Conservation (phyloP, 2,113 vertebrate species). For the Blennius ocellaris region DNA sequence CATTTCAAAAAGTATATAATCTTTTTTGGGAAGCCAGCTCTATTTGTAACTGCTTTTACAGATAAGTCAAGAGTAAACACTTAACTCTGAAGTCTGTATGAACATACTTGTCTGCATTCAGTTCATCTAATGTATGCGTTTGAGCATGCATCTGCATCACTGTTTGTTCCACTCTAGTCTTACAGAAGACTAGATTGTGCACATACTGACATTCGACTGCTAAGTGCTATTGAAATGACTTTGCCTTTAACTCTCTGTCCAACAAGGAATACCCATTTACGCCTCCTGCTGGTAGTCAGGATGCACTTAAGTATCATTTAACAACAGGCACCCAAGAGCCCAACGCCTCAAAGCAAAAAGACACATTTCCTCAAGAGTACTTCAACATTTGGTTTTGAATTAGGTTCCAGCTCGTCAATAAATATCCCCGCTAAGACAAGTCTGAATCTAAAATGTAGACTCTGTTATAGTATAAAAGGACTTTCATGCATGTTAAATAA, state of each 20-base stretch:
- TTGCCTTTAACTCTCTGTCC: constrained; percentile 40
- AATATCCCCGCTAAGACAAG: constrained; percentile 2
- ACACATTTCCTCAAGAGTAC: constrained; percentile 66
- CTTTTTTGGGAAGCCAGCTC: constrained; percentile 5
- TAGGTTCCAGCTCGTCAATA: constrained; percentile 5
- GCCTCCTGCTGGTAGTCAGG: constrained; percentile 50
- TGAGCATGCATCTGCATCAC: constrained; percentile 1
- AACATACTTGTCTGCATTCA: not conserved
- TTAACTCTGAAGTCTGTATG: constrained; percentile 16
- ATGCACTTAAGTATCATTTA: constrained; percentile 29
- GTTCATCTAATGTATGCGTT: constrained; percentile 2
- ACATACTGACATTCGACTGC: constrained; percentile 30
- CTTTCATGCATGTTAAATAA: too few relatives aligned
- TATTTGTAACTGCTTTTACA: constrained; percentile 21
- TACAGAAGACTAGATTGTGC: constrained; percentile 23
- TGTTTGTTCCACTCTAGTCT: constrained; percentile 8
- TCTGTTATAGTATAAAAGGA: not conserved
- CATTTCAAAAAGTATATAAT: constrained; percentile 28
- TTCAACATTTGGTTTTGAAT: constrained; percentile 34
- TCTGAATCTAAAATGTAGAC: not conserved
- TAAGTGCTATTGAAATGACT: constrained; percentile 44
- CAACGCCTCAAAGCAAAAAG: constrained; percentile 48
- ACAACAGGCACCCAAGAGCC: constrained; percentile 37
- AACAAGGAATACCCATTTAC: constrained; percentile 54
- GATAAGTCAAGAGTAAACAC: constrained; percentile 10